phyloP scores from a whole-genome alignment of 2,113 vertebrate species.

The Callaeas wilsoni region DNA sequence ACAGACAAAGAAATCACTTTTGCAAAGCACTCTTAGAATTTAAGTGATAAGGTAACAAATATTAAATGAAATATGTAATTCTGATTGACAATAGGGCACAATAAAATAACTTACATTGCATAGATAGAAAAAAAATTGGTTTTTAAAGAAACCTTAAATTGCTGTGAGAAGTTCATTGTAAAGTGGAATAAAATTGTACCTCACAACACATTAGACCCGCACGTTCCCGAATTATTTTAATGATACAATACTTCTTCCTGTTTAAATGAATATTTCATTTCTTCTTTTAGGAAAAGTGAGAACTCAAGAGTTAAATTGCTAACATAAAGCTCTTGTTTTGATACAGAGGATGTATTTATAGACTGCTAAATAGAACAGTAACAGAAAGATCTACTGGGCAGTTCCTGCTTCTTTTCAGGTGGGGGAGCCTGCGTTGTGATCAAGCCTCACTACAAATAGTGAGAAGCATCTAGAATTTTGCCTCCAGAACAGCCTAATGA shows the following conservation, averaged over 20 bases:
- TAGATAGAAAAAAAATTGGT: neutral
- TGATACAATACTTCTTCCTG: neutral
- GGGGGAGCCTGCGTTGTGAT: neutral
- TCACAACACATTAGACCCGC: neutral
- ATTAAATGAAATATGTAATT: constrained; percentile 16
- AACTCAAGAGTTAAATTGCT: neutral
- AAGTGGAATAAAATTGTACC: neutral
- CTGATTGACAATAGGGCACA: neutral
- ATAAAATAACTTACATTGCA: constrained; percentile 24
- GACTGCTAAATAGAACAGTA: neutral
- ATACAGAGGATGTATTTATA: neutral
- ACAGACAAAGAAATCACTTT: neutral
- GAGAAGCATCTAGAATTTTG: neutral
- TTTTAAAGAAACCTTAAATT: neutral
- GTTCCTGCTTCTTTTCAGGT: neutral
- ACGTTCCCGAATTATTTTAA: neutral
- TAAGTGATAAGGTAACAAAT: neutral
- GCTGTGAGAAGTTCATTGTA: neutral
- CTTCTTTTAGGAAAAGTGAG: neutral
- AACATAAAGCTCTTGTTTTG: neutral
- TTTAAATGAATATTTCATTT: neutral
- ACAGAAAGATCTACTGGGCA: neutral
- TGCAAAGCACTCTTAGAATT: neutral
- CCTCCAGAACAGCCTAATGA: neutral
- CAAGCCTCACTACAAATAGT: neutral